Evolutionary conservation across 2,888 invertebrate genomes (phyloP), one percentile per base, ranked within the genome.

Genomic region (Parnassius smintheus): DNA sequence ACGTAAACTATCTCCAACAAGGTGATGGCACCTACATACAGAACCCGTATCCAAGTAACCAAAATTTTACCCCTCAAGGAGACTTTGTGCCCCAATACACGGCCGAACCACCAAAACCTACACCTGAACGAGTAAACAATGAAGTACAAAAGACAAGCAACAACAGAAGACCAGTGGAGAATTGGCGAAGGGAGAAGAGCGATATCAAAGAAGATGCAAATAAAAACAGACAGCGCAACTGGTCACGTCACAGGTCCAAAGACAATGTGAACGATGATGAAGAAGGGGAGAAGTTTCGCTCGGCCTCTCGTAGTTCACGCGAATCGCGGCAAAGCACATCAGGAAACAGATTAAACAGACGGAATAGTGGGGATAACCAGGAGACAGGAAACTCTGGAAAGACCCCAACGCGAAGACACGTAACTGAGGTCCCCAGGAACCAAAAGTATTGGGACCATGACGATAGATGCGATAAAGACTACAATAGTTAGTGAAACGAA

Each of bases 361-460:
- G 86, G 1, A 83, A 80, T 65, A 88, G 88, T 48, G 81, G 75
- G 0, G 88, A 88, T 12, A 76, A 55, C 2, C 65, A 69, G 1
- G 69, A 69, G 55, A 64, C 54, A 1, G 64, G 35, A 1, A 59
- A 46, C 10, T 61, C 70, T 0, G 76, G 72, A 0, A 86, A 82
- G 60, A 78, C 82, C 0, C 83, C 83, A 0, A 80, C 80, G 0
- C 68, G 82, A 2, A 75, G 86, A 42, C 88, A 88, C 41, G 90
- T 87, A 0, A 80, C 83, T 0, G 91, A 91, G 4, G 90, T 90
- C 0, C 91, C 91, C 0, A 72, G 91, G 52, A 89, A 83, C 67
- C 80, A 86, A 1, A 91, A 90, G 59, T 91, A 91, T 50, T 91
- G 91, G 91, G 91, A 90, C 68, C 91, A 91, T 35, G 91, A 91